Evolutionary conservation across 2,113 vertebrate species (phyloP).

Genomic region (Propithecus coquereli): DNA sequence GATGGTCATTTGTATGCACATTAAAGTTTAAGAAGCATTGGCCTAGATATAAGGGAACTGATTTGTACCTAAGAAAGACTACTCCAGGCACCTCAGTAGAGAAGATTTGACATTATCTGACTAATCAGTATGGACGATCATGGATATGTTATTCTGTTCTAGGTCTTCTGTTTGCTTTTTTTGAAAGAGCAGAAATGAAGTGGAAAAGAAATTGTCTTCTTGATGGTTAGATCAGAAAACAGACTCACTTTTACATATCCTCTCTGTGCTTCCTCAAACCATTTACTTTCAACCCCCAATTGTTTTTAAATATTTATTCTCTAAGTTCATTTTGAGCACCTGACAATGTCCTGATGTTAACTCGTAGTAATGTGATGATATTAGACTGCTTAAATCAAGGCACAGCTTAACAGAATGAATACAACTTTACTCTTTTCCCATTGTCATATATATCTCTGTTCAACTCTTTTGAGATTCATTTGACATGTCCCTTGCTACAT

Average conservation of each 20-base stretch:
- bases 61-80: slow-evolving; percentile 23
- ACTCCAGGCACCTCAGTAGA: slow-evolving; percentile 3
- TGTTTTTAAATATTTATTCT: slow-evolving; percentile 3
- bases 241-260: not conserved
- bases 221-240: not conserved
- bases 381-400: not conserved
- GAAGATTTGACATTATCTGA: slow-evolving; percentile 65
- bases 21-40: not conserved
- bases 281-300: not conserved
- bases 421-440: not conserved
- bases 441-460: not conserved
- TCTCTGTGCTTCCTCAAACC: not conserved
- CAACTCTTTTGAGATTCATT: not conserved
- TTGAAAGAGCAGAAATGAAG: slow-evolving; percentile 50
- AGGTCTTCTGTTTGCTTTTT: slow-evolving; percentile 64
- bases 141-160: slow-evolving; percentile 44
- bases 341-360: not conserved
- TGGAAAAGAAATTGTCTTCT: not conserved
- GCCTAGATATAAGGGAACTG: not conserved
- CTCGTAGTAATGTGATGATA: not conserved
- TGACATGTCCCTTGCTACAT: not conserved
- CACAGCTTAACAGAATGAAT: not conserved
- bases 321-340: not conserved
- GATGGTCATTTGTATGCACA: not conserved
- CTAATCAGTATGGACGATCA: slow-evolving; percentile 59